phyloP scores from a whole-genome alignment of 2,113 vertebrate genomes.

The Paralichthys olivaceus region DNA sequence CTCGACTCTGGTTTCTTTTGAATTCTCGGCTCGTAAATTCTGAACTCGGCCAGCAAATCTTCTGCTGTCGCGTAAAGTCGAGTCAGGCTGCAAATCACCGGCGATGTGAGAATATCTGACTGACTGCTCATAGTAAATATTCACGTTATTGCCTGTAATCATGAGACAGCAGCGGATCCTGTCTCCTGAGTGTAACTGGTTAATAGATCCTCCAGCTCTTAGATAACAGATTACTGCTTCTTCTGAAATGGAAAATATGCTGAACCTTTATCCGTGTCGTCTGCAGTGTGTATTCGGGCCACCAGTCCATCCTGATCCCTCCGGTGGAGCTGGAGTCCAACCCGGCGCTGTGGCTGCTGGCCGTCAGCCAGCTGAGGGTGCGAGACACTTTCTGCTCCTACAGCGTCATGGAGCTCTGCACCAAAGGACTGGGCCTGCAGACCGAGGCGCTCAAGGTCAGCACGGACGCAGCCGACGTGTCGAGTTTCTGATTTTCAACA shows the following conservation, averaged over 20 bases:
- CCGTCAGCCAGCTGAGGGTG: conserved; percentile 98
- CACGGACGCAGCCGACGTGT: neutral
- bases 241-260: neutral
- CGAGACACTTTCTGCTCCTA: conserved; percentile 98
- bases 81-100: too few relatives aligned
- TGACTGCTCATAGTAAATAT: neutral
- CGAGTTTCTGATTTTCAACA: neutral
- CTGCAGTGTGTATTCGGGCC: conserved; percentile 95
- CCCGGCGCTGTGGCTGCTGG: conserved; percentile 96
- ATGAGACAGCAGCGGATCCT: too few relatives aligned
- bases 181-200: too few relatives aligned
- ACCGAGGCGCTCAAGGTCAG: conserved; percentile 97
- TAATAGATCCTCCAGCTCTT: too few relatives aligned
- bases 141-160: too few relatives aligned
- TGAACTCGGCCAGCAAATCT: conserved; percentile 8
- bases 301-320: conserved; percentile 98
- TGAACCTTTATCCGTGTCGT: conserved; percentile 9
- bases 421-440: conserved; percentile 96
- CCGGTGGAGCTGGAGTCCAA: conserved; percentile 97
- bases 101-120: neutral
- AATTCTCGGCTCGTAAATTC: neutral
- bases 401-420: conserved; percentile 99
- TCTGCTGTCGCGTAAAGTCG: too few relatives aligned
- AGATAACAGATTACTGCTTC: too few relatives aligned
- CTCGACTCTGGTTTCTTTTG: conserved; percentile 18